Evolutionary conservation across 1,140 invertebrate genomes (phyloP).

Genomic region (Phortica variegata): DNA sequence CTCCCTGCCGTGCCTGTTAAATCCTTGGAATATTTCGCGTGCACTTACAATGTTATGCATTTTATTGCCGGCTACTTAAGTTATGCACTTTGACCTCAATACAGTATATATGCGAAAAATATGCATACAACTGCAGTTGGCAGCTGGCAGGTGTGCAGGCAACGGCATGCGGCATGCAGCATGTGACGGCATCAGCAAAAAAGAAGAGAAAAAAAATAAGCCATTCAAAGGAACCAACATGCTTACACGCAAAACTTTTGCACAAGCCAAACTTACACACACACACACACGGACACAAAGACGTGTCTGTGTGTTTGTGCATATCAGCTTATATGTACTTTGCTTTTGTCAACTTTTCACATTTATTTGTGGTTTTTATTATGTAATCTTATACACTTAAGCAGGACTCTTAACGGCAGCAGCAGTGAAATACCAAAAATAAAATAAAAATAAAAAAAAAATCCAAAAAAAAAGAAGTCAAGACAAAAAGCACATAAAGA

Average conservation of each 20-base stretch:
- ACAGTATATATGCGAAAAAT: conserved; percentile 12
- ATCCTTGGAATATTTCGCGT: conserved; percentile 4
- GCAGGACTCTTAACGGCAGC: background rate
- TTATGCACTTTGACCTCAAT: conserved; percentile 52
- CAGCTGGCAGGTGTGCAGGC: conserved; percentile 17
- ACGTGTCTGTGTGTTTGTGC: too few relatives aligned
- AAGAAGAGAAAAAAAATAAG: too few relatives aligned
- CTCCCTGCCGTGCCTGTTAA: too few relatives aligned
- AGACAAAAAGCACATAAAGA: too few relatives aligned
- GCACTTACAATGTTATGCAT: conserved; percentile 42
- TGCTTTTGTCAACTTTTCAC: conserved; percentile 19
- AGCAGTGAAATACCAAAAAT: background rate
- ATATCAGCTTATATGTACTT: background rate
- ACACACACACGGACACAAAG: background rate
- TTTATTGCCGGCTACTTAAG: conserved; percentile 54
- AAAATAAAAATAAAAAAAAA: too few relatives aligned
- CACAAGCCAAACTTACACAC: conserved; percentile 4
- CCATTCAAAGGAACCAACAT: too few relatives aligned
- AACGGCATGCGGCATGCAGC: too few relatives aligned
- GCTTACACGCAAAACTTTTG: background rate
- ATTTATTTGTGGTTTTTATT: conserved; percentile 44
- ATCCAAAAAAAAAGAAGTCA: too few relatives aligned
- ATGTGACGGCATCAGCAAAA: too few relatives aligned
- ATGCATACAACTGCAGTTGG: background rate
- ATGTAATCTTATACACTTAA: conserved; percentile 25